Evolutionary conservation across 2,113 vertebrate genomes (phyloP).

Genomic region (Larimichthys crocea): DNA sequence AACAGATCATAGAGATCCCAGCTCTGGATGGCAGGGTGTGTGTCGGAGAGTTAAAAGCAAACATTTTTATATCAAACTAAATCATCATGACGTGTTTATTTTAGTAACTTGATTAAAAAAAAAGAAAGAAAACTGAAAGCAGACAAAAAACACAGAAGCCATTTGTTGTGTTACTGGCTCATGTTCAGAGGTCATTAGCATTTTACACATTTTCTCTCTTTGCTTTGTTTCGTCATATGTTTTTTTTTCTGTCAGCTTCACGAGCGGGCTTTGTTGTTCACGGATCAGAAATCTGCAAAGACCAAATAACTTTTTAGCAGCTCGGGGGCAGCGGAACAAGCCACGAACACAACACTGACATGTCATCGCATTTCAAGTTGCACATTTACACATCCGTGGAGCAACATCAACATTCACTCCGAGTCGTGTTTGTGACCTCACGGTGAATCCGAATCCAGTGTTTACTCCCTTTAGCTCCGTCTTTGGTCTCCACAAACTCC

Average conservation of each 20-base stretch:
- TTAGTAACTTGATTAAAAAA: no score
- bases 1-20: not conserved
- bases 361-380: not conserved
- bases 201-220: constrained; percentile 39
- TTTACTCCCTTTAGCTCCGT: not conserved
- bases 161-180: constrained; percentile 11
- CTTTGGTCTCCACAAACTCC: not conserved
- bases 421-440: not conserved
- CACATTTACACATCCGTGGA: not conserved
- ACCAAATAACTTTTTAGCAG: not conserved
- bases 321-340: not conserved
- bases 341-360: not conserved
- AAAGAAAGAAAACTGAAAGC: not conserved
- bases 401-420: no score
- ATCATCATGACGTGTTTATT: no score
- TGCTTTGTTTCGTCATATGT: constrained; percentile 51
- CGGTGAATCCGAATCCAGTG: not conserved
- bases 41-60: not conserved
- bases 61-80: no score
- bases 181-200: constrained; percentile 66
- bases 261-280: not conserved
- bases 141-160: not conserved
- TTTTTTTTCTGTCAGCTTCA: constrained; percentile 6
- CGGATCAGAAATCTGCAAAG: not conserved
- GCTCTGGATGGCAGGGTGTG: not conserved